Evolutionary conservation across 2,888 invertebrate genomes (phyloP), one percentile per base, ranked within the genome.

Genomic region (Diploptera punctata): DNA sequence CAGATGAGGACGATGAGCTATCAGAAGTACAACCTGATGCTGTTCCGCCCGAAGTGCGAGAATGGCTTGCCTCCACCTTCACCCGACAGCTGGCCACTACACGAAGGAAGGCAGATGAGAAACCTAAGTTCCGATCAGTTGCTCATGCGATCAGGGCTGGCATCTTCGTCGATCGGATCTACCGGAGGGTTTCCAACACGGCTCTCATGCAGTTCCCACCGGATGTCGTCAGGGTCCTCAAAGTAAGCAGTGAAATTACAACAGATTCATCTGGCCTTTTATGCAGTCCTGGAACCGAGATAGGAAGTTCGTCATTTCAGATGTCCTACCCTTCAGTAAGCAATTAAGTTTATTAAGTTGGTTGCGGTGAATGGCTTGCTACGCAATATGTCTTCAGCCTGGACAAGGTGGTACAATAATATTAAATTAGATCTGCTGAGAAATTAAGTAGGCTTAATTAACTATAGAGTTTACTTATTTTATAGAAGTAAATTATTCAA

Each of bases 21-120:
- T 95, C 96, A 57, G 97, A 97, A 83, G 97, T 98, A 71, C 96
- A 97, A 80, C 97, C 97, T 70, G 97, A 98, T 82, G 95, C 97
- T 13, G 97, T 98, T 67, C 98, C 98, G 49, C 95, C 93, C 74
- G 98, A 98, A 83, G 98, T 98, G 54, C 89, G 98, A 78, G 97
- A 98, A 84, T 98, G 98, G 98, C 86, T 98, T 82, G 97, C 97
- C 73, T 93, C 97, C 74, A 98, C 98, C 60, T 98, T 98, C 85
- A 98, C 98, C 44, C 88, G 97, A 76, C 95, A 95, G 83, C 86
- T 93, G 84, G 93, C 91, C 74, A 91, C 93, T 73, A 90, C 93
- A 71, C 89, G 92, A 77, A 88, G 91, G 80, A 89, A 89, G 83
- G 89, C 88, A 38, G 93, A 93, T 79, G 93, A 93, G 82, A 93